Conservation (phyloP, 2,113 vertebrate species). For the Myrmecophaga tridactyla region DNA sequence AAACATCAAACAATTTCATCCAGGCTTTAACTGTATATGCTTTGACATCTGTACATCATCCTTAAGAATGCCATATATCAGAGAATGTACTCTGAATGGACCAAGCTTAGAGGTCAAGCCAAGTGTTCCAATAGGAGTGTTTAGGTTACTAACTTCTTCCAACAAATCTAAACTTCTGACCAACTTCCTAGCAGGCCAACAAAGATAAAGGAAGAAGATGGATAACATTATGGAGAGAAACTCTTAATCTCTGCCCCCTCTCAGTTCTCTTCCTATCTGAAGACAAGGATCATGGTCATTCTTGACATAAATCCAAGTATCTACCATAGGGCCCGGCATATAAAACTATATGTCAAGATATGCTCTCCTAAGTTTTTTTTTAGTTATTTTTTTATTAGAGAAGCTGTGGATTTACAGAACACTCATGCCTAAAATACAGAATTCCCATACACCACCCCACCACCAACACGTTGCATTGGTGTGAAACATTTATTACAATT, state of each 20-base stretch:
- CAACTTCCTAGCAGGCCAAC: not conserved
- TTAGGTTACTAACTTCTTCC: conserved; percentile 15
- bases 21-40: not conserved
- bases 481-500: too few species aligned
- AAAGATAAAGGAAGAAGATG: not conserved
- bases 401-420: too few species aligned
- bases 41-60: not conserved
- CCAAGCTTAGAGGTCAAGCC: conserved; percentile 16
- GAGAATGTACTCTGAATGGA: not conserved
- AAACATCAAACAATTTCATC: conserved; percentile 16
- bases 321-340: not conserved
- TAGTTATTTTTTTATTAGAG: too few species aligned
- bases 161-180: not conserved
- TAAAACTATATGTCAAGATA: not conserved
- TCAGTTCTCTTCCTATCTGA: not conserved
- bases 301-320: not conserved
- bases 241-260: not conserved
- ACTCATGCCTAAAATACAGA: too few species aligned
- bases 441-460: too few species aligned
- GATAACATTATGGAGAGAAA: not conserved
- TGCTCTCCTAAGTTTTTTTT: not conserved
- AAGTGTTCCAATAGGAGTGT: conserved; percentile 21
- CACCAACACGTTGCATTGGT: too few species aligned
- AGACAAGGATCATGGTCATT: not conserved
- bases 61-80: not conserved